Base-by-base conservation (phyloP, 2,113 vertebrate genomes). In the Heloderma charlesbogerti region DNA sequence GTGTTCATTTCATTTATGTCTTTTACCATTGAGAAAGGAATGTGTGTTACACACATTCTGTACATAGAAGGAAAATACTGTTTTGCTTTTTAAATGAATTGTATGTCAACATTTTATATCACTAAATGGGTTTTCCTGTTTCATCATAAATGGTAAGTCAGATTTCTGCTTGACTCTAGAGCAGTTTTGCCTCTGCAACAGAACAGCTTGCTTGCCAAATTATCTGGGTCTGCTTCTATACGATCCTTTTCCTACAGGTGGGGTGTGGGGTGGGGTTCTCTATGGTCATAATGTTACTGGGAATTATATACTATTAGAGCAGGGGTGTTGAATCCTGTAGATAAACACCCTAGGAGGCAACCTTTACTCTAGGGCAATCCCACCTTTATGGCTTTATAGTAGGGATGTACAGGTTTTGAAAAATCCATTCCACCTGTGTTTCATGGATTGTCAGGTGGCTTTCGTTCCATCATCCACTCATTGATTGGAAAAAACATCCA, bases 101-200 rank as follows among this genome's bases (percentile, higher is more conserved):
- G 40, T 72, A 89, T 90, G 94, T 97, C 97, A 97, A 97, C 96
- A 96, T 96, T 95, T 95, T 92, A 94, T 94, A 94, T 93, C 96
- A 96, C 93, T 94, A 93, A 92, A 89, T 79, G 95, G 92, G 1
- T 92, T 94, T 95, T 83, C 84, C 92, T 45, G 7, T 45, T 83
- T 63, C 87, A 94, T 84, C 93, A 45, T 93, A 95, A 93, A 94
- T 92, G 95, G 85, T 90, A 94, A 71, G 67, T 83, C 89, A 92
- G 90, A 94, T 95, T 92, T 95, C 94, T 91, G 82, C 84, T 91
- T 94, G 91, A 83, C 78, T 95, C 67, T 92, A 67, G 15, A 89
- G 72, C 88, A 9, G 90, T 92, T 93, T 93, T 88, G 22, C 3
- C 15, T 66, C n/a, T 3, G 22, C 6, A 43, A 25, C 75, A 43